phyloP scores from a whole-genome alignment of 2,113 vertebrate genomes.

The Seriola dumerili region DNA sequence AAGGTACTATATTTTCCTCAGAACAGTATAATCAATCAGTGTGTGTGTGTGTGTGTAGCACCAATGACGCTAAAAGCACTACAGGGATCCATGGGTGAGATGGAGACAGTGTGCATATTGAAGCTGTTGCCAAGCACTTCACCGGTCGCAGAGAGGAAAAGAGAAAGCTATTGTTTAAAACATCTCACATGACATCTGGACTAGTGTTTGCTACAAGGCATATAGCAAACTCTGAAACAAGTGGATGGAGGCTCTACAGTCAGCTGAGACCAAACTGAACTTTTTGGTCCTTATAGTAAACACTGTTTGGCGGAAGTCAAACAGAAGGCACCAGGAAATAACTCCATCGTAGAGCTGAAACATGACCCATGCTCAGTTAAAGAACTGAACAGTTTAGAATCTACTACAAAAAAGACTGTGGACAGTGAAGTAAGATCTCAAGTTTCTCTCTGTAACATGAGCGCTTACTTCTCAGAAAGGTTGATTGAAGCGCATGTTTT shows the following conservation, averaged over 20 bases:
- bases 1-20: background rate
- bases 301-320: background rate
- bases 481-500: too few relatives aligned
- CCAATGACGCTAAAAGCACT: background rate
- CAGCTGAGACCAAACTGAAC: background rate
- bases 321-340: background rate
- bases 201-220: conserved; percentile 3
- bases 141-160: background rate
- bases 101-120: background rate
- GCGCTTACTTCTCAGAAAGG: too few relatives aligned
- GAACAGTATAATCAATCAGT: background rate
- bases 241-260: background rate
- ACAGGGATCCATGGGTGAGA: background rate
- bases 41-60: too few relatives aligned
- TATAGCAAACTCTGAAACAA: background rate
- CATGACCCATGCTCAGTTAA: background rate
- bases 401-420: background rate
- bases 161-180: conserved; percentile 21
- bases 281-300: background rate
- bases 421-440: background rate
- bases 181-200: conserved; percentile 32
- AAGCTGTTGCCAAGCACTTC: background rate
- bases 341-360: background rate
- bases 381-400: background rate
- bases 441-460: background rate